These are phyloP conservation scores for Ophion ventricosus DNA, from an alignment of 2,888 invertebrate genomes.

Conservation along the genomic window DNA sequence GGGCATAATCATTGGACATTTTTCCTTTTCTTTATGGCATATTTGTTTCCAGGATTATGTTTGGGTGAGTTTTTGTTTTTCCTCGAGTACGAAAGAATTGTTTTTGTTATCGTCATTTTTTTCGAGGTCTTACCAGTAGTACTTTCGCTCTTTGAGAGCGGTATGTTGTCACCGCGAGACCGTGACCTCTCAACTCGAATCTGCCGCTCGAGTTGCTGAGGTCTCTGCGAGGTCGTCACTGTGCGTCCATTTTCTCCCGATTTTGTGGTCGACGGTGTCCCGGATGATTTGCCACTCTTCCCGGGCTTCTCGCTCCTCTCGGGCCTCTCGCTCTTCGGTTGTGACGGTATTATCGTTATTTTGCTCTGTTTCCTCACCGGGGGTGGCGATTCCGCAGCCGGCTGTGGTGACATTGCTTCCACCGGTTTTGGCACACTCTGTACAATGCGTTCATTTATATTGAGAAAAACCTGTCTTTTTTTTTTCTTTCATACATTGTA, in stretches of 20 bases:
- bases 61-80: neutral
- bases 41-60: neutral
- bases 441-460: constrained; percentile 36
- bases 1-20: neutral
- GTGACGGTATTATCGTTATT: constrained; percentile 83
- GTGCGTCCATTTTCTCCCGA: constrained; percentile 80
- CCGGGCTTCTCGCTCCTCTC: constrained; percentile 36
- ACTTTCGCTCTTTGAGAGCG: constrained; percentile 81
- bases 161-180: constrained; percentile 78
- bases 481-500: neutral
- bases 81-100: too few species aligned
- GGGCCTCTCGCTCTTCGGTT: constrained; percentile 76
- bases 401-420: constrained; percentile 70
- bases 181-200: constrained; percentile 80
- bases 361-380: constrained; percentile 81
- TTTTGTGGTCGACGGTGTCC: constrained; percentile 70
- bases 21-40: neutral
- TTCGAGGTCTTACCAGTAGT: constrained; percentile 76
- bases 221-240: constrained; percentile 76
- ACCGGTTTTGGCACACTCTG: constrained; percentile 80
- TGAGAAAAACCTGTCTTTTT: neutral
- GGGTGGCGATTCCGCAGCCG: constrained; percentile 65
- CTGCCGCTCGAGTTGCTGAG: constrained; percentile 81
- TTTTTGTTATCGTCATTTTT: neutral
- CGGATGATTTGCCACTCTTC: constrained; percentile 47